phyloP scores from a whole-genome alignment of 2,797 vertebrate genomes.

The Neosilurus hyrtlii region DNA sequence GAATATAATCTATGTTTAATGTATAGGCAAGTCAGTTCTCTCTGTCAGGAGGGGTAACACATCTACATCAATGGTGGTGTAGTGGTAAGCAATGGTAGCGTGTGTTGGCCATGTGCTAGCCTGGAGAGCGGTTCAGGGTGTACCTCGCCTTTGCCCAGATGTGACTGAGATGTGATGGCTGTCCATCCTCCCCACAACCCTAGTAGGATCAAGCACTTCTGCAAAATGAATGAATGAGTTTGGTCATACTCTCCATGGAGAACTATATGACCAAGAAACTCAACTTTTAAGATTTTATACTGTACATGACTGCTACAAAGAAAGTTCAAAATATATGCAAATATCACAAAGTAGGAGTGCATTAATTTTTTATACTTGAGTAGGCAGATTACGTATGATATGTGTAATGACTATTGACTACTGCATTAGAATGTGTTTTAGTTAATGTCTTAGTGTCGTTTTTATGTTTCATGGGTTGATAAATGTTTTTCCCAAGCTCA shows the following conservation, averaged over 20 bases:
- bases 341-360: not conserved
- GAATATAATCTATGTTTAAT: no score
- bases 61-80: not conserved
- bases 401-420: not conserved
- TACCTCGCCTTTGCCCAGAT: no score
- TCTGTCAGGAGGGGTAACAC: no score
- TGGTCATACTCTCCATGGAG: not conserved
- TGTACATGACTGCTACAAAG: not conserved
- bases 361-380: constrained; percentile 1
- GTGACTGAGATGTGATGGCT: no score
- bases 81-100: no score
- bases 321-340: not conserved
- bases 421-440: not conserved
- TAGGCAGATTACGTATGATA: not conserved
- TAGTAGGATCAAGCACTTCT: no score
- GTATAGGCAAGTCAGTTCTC: no score
- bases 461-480: constrained; percentile 5
- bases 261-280: not conserved
- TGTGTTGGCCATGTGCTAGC: no score
- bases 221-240: not conserved
- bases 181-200: no score
- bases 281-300: not conserved
- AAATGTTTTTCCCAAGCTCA: not conserved
- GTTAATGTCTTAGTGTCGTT: not conserved
- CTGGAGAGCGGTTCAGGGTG: no score